Evolutionary conservation across 2,113 vertebrate genomes (phyloP).

Genomic region (Sula dactylatra): DNA sequence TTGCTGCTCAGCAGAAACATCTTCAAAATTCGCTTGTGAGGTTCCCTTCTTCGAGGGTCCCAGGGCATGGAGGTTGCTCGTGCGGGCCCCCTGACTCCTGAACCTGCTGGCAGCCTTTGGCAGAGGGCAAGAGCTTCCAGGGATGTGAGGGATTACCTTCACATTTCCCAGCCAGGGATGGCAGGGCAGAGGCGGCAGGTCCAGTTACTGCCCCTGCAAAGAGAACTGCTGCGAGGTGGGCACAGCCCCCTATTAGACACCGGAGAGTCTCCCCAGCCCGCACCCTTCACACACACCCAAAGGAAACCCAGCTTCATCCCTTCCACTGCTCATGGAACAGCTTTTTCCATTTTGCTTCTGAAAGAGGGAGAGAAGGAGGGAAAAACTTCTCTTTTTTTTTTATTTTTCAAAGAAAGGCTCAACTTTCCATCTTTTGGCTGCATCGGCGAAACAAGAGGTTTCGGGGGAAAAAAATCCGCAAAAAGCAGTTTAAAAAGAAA

Average conservation of each 20-base stretch:
- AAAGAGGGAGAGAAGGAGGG: background rate
- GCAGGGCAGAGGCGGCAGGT: background rate
- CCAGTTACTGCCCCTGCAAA: background rate
- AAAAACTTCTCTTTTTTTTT: background rate
- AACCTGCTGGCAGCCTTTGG: background rate
- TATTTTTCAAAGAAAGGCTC: background rate
- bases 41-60: background rate
- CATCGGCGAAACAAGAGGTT: background rate
- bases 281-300: background rate
- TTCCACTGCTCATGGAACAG: background rate
- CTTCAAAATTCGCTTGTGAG: background rate
- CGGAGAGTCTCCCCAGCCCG: background rate
- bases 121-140: background rate
- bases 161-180: accelerated
- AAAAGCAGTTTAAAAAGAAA: background rate
- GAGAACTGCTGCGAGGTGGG: accelerated
- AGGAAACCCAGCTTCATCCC: background rate
- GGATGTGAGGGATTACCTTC: background rate
- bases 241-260: background rate
- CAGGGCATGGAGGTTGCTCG: accelerated
- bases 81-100: background rate
- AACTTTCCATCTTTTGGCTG: background rate
- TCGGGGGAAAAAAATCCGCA: background rate
- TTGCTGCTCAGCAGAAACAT: background rate
- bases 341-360: background rate